Evolutionary conservation across 92 coral and sea anemone species (phyloP).

Genomic region (Ricordea florida): DNA sequence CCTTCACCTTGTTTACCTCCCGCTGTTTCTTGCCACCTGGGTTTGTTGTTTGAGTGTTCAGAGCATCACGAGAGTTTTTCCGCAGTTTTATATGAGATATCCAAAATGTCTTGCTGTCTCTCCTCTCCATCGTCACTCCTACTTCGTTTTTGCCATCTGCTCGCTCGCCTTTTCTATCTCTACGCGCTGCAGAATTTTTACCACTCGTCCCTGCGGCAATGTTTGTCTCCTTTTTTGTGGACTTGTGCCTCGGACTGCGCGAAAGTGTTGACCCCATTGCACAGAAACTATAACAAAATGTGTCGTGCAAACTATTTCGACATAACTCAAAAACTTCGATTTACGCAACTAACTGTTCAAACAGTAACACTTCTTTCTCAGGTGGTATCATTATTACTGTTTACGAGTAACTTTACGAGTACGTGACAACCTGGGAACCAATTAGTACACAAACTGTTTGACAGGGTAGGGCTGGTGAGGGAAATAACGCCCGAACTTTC

Average conservation of each 20-base stretch:
- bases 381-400: no score
- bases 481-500: no score
- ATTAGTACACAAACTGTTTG: no score
- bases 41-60: slow-evolving; percentile 1
- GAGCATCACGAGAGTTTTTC: slow-evolving; percentile 21
- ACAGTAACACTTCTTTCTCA: no score
- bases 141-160: background rate
- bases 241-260: slow-evolving; percentile 27
- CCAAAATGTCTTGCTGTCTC: slow-evolving; percentile 79
- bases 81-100: slow-evolving; percentile 60
- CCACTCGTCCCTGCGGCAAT: background rate
- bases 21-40: background rate
- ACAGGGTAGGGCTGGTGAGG: no score
- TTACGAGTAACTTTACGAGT: no score
- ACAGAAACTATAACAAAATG: background rate
- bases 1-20: slow-evolving; percentile 22
- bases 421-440: no score
- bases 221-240: background rate
- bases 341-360: background rate
- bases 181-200: background rate
- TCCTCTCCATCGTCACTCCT: slow-evolving; percentile 36
- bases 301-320: no score
- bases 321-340: background rate
- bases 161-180: background rate
- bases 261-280: slow-evolving; percentile 28